Evolutionary conservation across 2,888 invertebrate species (phyloP), one percentile per base, ranked within the genome.

Genomic region (Callyntrura sp.): DNA sequence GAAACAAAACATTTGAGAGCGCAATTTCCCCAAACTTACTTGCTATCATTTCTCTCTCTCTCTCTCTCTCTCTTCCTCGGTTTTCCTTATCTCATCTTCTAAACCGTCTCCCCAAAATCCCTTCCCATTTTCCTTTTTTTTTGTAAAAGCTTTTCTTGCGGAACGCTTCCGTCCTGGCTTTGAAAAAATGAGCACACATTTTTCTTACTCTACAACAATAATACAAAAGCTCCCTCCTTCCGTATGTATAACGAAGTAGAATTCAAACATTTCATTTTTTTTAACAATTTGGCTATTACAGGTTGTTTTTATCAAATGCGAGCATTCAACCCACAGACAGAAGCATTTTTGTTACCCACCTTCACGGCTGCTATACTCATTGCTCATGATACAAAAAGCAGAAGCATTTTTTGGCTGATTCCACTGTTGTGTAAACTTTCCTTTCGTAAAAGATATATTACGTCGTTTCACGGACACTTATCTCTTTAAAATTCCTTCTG

Each of bases 301-400:
- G n/a, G 70, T 2, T 43, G 43, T 6, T n/a, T 70, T 43, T 43
- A n/a, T 4, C 23, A 51, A 78, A 55, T 25, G 55, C 51, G 78
- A 78, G 55, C 78, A 78, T 78, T 78, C 78, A 78, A 78, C 76
- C n/a, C 76, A 23, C n/a, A n/a, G n/a, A n/a, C n/a, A 51, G 23
- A 4, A 51, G 45, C 17, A 17, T 17, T 25, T 65, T 65, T 1
- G 11, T 14, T 12, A 0, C 28, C 6, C 9, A 45, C n/a, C 73
- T n/a, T n/a, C n/a, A n/a, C n/a, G n/a, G n/a, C n/a, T n/a, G n/a
- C n/a, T n/a, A n/a, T n/a, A n/a, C n/a, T n/a, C n/a, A n/a, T n/a
- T n/a, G n/a, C n/a, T n/a, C n/a, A 45, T 73, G 20, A 73, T 45
- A 45, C 48, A 78, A n/a, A 78, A 78, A 78, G 25, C 23, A 23